A percentile compares a stretch with the other conserved stretches of the same genome.
These are phyloP conservation scores for Rhopilema esculentum DNA, from an alignment of 30 jellyfish, hydroid and myxozoan genomes.

Conservation along the genomic window DNA sequence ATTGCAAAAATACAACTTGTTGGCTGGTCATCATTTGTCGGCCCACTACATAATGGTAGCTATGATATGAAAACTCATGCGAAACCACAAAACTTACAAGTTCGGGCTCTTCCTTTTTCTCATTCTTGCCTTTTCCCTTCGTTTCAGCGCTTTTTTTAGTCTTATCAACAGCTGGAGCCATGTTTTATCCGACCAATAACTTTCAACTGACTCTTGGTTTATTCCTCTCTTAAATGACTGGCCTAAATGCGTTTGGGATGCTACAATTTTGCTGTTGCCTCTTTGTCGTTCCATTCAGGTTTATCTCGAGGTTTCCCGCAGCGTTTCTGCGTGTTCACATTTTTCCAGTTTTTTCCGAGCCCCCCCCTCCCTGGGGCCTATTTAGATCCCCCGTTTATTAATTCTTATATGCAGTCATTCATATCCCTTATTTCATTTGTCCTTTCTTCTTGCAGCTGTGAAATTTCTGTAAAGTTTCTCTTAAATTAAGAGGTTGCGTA, in stretches of 20 bases:
- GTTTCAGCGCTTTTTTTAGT: conserved; percentile 23
- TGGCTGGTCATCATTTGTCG: background rate
- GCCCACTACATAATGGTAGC: background rate
- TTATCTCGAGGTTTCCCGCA: conserved; percentile 12
- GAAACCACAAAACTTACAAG: conserved; percentile 38
- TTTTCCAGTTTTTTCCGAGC: background rate
- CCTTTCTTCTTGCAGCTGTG: too few relatives aligned
- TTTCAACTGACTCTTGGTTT: background rate
- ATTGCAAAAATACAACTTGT: background rate
- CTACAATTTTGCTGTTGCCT: conserved; percentile 9
- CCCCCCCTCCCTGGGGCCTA: too few relatives aligned
- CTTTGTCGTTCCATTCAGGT: background rate
- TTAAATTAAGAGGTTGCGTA: too few relatives aligned
- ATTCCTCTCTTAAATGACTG: background rate
- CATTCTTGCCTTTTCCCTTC: conserved; percentile 40
- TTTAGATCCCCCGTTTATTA: too few relatives aligned
- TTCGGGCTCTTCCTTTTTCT: conserved; percentile 83
- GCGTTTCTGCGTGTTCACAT: background rate
- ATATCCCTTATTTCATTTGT: too few relatives aligned
- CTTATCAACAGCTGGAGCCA: conserved; percentile 81
- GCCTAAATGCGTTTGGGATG: conserved; percentile 14
- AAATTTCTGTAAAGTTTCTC: too few relatives aligned
- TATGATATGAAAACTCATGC: background rate
- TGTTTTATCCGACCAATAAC: background rate
- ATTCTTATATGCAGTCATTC: too few relatives aligned